Percentiles rank a stretch among this genome's conserved stretches.
Conservation (phyloP, 2,888 invertebrate genomes). For the Patella ulyssiponensis region DNA sequence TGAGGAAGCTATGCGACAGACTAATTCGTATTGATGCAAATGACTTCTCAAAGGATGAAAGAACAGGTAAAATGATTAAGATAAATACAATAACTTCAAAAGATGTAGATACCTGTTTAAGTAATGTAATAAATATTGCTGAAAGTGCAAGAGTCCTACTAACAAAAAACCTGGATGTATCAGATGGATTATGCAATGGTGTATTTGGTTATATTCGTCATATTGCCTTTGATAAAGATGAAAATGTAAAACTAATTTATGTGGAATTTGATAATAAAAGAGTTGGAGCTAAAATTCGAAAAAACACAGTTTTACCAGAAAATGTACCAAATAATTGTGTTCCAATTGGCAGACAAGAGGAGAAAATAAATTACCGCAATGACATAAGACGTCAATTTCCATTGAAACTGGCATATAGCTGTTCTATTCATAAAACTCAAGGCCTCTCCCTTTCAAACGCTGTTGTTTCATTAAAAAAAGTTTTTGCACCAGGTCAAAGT, state of each 20-base stretch:
- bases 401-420: conserved; percentile 14
- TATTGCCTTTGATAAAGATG: neutral
- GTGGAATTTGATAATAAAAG: conserved; percentile 21
- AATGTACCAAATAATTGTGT: no score
- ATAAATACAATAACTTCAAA: neutral
- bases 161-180: conserved; percentile 19
- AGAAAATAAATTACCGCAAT: conserved; percentile 1
- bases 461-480: conserved; percentile 12
- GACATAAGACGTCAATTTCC: conserved; percentile 19
- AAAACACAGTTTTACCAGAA: no score
- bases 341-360: conserved; percentile 14
- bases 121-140: neutral
- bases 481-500: neutral
- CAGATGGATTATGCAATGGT: conserved; percentile 26
- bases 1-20: neutral
- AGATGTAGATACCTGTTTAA: neutral
- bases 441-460: neutral
- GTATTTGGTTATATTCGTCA: conserved; percentile 19
- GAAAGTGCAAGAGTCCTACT: conserved; percentile 24
- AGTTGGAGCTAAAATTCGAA: conserved; percentile 2
- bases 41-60: conserved; percentile 11
- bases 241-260: neutral
- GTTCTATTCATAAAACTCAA: neutral
- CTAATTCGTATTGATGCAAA: conserved; percentile 2
- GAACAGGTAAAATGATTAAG: conserved; percentile 12